Evolutionary conservation across 2,797 vertebrate species (phyloP), one percentile per base, ranked within the genome.

Genomic region (Tapirus indicus): DNA sequence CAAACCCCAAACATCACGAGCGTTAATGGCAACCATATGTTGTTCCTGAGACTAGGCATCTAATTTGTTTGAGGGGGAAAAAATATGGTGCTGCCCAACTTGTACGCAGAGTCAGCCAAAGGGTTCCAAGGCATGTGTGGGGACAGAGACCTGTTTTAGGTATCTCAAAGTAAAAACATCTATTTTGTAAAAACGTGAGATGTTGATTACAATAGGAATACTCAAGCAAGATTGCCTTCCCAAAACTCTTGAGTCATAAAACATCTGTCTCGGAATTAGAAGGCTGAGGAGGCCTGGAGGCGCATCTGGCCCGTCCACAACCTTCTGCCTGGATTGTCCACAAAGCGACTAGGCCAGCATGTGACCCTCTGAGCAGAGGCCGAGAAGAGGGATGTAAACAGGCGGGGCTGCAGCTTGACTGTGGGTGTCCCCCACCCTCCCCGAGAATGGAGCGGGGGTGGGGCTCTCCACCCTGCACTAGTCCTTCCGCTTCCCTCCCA

Each of bases 11-110:
- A 80, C 98, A 98, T 98, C 97, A 93, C 7, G 80, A 97, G 91
- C 87, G 88, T 97, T 98, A 96, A 97, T 98, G 97, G 87, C 95
- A 96, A 97, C 98, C 5, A 12, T 87, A 95, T 98, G 93, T 96
- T 98, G 77, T 90, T 98, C 87, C 95, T 66, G 87, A 85, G 97
- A 98, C 29, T 32, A 49, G 6, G 49, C 79, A 96, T 85, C 94
- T 92, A 68, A 85, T 96, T 93, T 75, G 41, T 66, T 69, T 29
- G 77, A 47, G 60, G 23, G 23, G 54, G 56, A 83, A 69, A 95
- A 89, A 79, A 32, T 20, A 56, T 29, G 41, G 49, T 11, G 1
- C 79, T 7, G 58, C 32, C 88, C 25, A 49, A 49, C 27, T 94
- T n/a, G 52, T 56, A n/a, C 9, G 2, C 2, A 20, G 66, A 86